These are phyloP conservation scores for Zaprionus nigranus DNA, from an alignment of 1,140 invertebrate species.

Conservation along the genomic window DNA sequence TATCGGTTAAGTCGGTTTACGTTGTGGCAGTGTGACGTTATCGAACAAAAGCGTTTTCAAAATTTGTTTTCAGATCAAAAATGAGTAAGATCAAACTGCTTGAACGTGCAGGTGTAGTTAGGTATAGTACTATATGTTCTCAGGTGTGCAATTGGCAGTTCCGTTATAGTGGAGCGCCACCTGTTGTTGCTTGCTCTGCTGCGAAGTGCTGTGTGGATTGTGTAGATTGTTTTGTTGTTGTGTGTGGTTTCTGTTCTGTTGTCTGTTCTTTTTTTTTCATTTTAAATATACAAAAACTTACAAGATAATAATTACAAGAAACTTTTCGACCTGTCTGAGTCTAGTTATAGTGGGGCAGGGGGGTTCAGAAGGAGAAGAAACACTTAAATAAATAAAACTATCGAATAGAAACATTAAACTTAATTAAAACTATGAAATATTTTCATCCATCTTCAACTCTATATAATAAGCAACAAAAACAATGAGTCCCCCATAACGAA, in stretches of 20 bases:
- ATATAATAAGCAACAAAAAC: constrained; percentile 83
- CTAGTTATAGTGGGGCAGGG: constrained; percentile 40
- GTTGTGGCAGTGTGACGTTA: constrained; percentile 69
- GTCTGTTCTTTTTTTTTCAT: constrained; percentile 13
- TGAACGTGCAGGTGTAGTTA: background rate
- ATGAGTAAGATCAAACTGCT: background rate
- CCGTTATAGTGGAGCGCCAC: background rate
- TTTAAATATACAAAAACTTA: constrained; percentile 70
- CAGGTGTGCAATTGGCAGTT: constrained; percentile 3
- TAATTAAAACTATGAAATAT: constrained; percentile 76
- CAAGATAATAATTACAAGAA: constrained; percentile 76
- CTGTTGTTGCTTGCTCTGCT: constrained; percentile 9
- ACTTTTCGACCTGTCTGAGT: constrained; percentile 48
- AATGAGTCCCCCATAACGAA: constrained; percentile 56
- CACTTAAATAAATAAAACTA: constrained; percentile 79
- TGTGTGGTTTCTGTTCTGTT: constrained; percentile 34
- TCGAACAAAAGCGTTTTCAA: constrained; percentile 52
- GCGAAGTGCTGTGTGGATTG: constrained; percentile 4
- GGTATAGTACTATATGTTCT: background rate
- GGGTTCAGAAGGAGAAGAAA: constrained; percentile 49
- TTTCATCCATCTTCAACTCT: constrained; percentile 48
- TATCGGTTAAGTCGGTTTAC: constrained; percentile 27
- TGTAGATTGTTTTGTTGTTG: background rate
- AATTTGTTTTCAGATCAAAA: constrained; percentile 45
- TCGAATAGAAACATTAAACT: constrained; percentile 41